A percentile compares a stretch with the other conserved stretches of the same genome.
Conservation (phyloP, 2,888 invertebrate species). For the Acanthosoma haemorrhoidale region DNA sequence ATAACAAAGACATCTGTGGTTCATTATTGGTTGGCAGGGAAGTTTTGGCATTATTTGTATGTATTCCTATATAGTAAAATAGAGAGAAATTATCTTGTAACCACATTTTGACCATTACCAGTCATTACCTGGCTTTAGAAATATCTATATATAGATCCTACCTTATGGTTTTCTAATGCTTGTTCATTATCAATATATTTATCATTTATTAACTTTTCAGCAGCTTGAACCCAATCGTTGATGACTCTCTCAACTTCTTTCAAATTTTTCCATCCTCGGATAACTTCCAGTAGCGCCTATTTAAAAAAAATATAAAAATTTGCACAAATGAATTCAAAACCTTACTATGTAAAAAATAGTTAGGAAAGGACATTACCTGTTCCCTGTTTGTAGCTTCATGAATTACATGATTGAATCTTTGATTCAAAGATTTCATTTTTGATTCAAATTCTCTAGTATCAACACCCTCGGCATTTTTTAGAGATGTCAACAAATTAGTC, state of each 20-base stretch:
- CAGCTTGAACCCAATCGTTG: constrained; percentile 80
- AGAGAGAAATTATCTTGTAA: no score
- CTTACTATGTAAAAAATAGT: background rate
- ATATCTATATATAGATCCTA: constrained; percentile 29
- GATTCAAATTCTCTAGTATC: constrained; percentile 55
- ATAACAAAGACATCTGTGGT: no score
- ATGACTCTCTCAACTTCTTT: constrained; percentile 71
- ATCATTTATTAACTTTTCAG: constrained; percentile 75
- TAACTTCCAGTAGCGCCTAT: constrained; percentile 67
- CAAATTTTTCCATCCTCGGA: constrained; percentile 79
- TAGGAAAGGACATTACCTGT: constrained; percentile 48
- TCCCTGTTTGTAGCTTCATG: constrained; percentile 72
- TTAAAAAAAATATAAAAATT: background rate
- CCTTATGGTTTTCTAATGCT: constrained; percentile 42
- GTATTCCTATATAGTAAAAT: no score
- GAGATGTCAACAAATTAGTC: constrained; percentile 74
- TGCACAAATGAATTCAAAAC: background rate
- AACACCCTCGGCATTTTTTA: constrained; percentile 67
- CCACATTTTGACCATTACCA: no score
- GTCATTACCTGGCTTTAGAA: no score
- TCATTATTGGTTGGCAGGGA: no score
- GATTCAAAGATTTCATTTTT: constrained; percentile 73
- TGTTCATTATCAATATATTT: constrained; percentile 57
- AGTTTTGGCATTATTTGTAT: no score
- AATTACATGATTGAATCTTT: constrained; percentile 72